Percentiles rank a stretch among this genome's conserved stretches.
phyloP scores from a whole-genome alignment of 2,888 invertebrate genomes.

The Boloria euphrosyne region DNA sequence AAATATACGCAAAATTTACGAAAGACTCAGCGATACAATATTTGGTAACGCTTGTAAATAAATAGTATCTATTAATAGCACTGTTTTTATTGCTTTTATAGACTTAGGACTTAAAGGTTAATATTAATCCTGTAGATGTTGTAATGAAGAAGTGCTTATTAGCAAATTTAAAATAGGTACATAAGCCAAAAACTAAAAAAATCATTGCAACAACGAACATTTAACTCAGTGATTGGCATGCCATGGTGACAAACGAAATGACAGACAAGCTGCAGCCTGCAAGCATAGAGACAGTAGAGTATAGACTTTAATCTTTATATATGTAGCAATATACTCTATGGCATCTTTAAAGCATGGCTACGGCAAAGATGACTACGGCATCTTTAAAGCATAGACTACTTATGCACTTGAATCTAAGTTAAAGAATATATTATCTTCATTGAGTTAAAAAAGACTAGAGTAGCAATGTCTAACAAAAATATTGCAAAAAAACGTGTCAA shows the following conservation, averaged over 20 bases:
- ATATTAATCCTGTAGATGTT: conserved; percentile 19
- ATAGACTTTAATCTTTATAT: too few species aligned
- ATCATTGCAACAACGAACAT: conserved; percentile 33
- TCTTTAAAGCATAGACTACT: too few species aligned
- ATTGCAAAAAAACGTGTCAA: too few species aligned
- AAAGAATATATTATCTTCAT: too few species aligned
- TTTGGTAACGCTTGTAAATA: conserved; percentile 34
- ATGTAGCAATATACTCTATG: too few species aligned
- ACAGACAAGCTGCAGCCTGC: conserved; percentile 5
- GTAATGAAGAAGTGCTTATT: conserved; percentile 24
- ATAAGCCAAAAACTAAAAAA: conserved; percentile 38
- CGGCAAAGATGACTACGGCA: too few species aligned
- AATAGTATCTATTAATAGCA: conserved; percentile 26
- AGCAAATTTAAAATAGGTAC: conserved; percentile 34
- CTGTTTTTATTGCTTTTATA: conserved; percentile 18
- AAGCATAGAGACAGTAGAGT: conserved; percentile 2
- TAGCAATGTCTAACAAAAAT: too few species aligned
- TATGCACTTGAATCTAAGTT: too few species aligned
- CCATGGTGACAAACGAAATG: conserved; percentile 34
- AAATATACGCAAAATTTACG: conserved; percentile 26
- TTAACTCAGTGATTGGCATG: conserved; percentile 32
- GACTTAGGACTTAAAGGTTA: conserved; percentile 26
- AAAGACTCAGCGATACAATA: conserved; percentile 22
- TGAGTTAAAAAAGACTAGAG: too few species aligned
- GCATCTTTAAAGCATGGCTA: too few species aligned